Evolutionary conservation across 2,888 invertebrate species (phyloP), one percentile per base, ranked within the genome.

Genomic region (Eupithecia subumbrata): DNA sequence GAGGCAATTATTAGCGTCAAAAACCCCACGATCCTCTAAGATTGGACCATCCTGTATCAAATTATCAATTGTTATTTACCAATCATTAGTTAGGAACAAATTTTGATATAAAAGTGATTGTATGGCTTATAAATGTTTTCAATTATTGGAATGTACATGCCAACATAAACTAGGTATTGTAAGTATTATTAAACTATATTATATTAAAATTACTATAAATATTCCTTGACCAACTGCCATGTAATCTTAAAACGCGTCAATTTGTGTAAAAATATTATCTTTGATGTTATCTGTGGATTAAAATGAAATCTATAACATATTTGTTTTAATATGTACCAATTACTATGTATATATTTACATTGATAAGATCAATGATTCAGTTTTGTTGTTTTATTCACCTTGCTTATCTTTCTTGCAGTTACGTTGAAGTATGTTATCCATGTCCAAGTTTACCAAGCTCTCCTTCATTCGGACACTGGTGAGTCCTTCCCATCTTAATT

Each of bases 201-300:
- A 76, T 63, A 76, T 76, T 79, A 64, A 80, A 78, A 80, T 77
- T 71, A 71, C 69, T 69, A 73, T 71, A 56, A 82, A 80, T 82
- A 80, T 81, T 82, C 82, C 85, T 85, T 87, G 90, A 91, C 91
- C 91, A 91, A 87, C 87, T 87, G 87, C 87, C 87, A 85, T 86
- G 85, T 84, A 81, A 76, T 80, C 79, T 81, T 84, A 78, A 84
- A 82, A 84, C 85, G 82, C 86, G 92, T 92, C 91, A 92, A 91
- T 92, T 90, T 90, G 85, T 88, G 76, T 25, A 60, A 56, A 89
- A 89, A 85, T 86, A 89, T 86, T 85, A 81, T 81, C 84, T 87
- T 88, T 82, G 83, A 86, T 89, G 87, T 89, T 87, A 88, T 84
- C 79, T 84, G 87, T 86, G 86, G 84, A 87, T 87, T 88, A 85